phyloP scores from a whole-genome alignment of 2,888 invertebrate genomes.

The Caenorhabditis angaria region DNA sequence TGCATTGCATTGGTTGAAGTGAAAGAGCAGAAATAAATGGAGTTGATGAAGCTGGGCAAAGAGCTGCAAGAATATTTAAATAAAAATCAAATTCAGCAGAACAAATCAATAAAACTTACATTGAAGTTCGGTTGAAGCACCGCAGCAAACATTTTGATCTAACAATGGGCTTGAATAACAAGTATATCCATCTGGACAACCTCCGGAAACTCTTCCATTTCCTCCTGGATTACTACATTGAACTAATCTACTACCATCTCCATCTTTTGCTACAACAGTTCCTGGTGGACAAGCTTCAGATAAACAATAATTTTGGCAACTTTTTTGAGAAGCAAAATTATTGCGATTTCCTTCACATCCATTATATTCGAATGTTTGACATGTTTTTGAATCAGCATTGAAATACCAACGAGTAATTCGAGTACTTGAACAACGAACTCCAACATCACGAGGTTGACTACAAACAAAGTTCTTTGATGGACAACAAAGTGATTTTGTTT shows the following conservation, averaged over 20 bases:
- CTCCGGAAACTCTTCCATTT: conserved; percentile 64
- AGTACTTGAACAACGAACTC: conserved; percentile 60
- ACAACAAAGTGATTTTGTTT: conserved; percentile 70
- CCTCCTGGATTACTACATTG: conserved; percentile 67
- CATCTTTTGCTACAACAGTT: conserved; percentile 69
- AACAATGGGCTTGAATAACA: conserved; percentile 68
- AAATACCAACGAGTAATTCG: conserved; percentile 70
- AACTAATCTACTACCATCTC: conserved; percentile 62
- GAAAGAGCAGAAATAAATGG: conserved; percentile 71
- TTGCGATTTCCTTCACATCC: conserved; percentile 72
- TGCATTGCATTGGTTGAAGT: conserved; percentile 72
- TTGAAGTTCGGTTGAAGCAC: conserved; percentile 68
- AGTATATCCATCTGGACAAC: conserved; percentile 71
- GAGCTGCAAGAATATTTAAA: conserved; percentile 54
- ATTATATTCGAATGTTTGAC: conserved; percentile 70
- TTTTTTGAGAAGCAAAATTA: conserved; percentile 70
- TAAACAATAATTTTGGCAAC: conserved; percentile 71
- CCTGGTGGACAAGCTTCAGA: conserved; percentile 70
- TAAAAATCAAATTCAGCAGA: no score
- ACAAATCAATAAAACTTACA: conserved; percentile 39
- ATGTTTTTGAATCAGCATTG: conserved; percentile 69
- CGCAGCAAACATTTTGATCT: conserved; percentile 72
- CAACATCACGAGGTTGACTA: conserved; percentile 67
- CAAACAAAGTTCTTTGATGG: conserved; percentile 72
- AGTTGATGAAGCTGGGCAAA: conserved; percentile 69